These are phyloP conservation scores for Pollenia amentaria DNA, from an alignment of 2,888 invertebrate species.

Conservation along the genomic window DNA sequence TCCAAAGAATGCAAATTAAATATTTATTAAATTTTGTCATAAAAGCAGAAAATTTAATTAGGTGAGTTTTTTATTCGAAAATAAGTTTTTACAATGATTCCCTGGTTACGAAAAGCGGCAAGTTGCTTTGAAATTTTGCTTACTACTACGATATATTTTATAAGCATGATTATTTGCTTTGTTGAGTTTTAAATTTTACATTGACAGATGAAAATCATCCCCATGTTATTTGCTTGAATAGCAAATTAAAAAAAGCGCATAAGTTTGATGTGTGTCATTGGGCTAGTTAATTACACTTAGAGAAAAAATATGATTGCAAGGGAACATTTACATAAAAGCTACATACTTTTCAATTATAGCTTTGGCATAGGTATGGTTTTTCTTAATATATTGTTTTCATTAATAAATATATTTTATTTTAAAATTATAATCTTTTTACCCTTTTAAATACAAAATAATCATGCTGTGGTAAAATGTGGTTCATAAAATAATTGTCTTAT, in stretches of 20 bases:
- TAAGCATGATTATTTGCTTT: not conserved
- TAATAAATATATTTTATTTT: too few relatives aligned
- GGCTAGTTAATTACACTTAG: not conserved
- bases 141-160: not conserved
- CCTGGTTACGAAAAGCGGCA: constrained; percentile 66
- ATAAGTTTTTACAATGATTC: not conserved
- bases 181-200: constrained; percentile 1
- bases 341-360: too few relatives aligned
- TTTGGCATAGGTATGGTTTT: too few relatives aligned
- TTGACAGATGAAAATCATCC: constrained; percentile 28
- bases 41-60: not conserved
- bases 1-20: constrained; percentile 47
- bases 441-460: too few relatives aligned
- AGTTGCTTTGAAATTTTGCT: constrained; percentile 65
- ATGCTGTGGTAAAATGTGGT: too few relatives aligned
- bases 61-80: not conserved
- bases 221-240: constrained; percentile 15
- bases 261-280: constrained; percentile 43
- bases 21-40: not conserved
- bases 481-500: too few relatives aligned
- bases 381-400: too few relatives aligned
- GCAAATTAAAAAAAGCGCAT: constrained; percentile 4
- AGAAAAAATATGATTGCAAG: too few relatives aligned
- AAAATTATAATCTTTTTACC: too few relatives aligned
- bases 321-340: too few relatives aligned